Conservation (phyloP, 2,888 invertebrate species). For the Megalurothrips usitatus region DNA sequence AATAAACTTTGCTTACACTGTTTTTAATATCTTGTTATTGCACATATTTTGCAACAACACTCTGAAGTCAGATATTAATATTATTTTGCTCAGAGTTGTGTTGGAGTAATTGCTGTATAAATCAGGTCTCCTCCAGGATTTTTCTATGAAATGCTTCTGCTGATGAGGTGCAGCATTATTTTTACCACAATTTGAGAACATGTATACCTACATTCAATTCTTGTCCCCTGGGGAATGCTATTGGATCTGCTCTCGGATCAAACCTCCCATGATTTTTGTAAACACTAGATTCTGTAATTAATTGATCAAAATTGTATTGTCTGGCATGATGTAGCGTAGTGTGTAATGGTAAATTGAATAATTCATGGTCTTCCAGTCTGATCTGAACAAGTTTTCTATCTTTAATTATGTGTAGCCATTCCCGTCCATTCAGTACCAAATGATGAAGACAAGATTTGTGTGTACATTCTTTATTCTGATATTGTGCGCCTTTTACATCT, state of each 20-base stretch:
- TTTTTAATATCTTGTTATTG: not conserved
- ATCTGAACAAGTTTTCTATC: not conserved
- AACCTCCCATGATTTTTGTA: too few relatives aligned
- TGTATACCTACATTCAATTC: too few relatives aligned
- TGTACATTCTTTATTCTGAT: constrained; percentile 6
- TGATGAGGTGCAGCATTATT: not conserved
- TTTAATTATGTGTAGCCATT: not conserved
- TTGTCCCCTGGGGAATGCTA: too few relatives aligned
- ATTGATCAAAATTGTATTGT: not conserved
- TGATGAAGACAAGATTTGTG: not conserved
- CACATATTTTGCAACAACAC: not conserved
- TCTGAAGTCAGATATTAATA: too few relatives aligned
- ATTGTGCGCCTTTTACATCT: constrained; percentile 7
- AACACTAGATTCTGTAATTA: not conserved
- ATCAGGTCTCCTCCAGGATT: too few relatives aligned
- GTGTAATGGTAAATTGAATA: not conserved
- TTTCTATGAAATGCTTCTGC: too few relatives aligned
- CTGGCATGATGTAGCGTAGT: not conserved
- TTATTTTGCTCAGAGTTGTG: too few relatives aligned
- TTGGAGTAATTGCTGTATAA: too few relatives aligned
- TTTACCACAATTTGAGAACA: not conserved
- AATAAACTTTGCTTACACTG: not conserved
- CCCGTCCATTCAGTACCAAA: constrained; percentile 11
- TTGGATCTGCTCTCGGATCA: too few relatives aligned
- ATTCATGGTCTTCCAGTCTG: not conserved